Evolutionary conservation across 2,888 invertebrate genomes (phyloP).

Genomic region (Chymomyza caudatula): DNA sequence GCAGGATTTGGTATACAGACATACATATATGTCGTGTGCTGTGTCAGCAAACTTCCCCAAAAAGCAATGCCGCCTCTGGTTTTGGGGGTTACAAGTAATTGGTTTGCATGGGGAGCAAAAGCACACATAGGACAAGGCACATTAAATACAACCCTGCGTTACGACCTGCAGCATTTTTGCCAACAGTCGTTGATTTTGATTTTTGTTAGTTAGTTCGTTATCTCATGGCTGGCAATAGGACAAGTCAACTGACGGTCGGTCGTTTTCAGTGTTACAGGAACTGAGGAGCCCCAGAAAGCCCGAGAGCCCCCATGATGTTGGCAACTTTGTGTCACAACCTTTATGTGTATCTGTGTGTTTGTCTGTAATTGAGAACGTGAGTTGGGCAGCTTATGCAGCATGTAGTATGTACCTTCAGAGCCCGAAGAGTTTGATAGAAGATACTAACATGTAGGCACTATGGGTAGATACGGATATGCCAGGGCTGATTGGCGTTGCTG

Average conservation of each 20-base stretch:
- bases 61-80: neutral
- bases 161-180: neutral
- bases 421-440: too few species aligned
- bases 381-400: slow-evolving; percentile 33
- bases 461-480: slow-evolving; percentile 1
- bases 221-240: slow-evolving; percentile 31
- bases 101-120: too few species aligned
- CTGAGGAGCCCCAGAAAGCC: neutral
- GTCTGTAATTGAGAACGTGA: neutral
- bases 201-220: slow-evolving; percentile 66
- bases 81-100: neutral
- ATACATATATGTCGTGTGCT: neutral
- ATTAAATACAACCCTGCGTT: neutral
- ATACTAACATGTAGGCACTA: neutral
- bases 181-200: slow-evolving; percentile 42
- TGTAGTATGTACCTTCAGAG: neutral
- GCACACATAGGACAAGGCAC: too few species aligned
- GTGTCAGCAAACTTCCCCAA: neutral
- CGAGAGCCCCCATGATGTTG: neutral
- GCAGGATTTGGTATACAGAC: too few species aligned
- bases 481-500: slow-evolving; percentile 46
- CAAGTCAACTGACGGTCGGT: neutral
- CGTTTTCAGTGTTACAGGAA: too few species aligned
- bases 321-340: slow-evolving; percentile 26
- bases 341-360: slow-evolving; percentile 40